Base-by-base conservation (phyloP, 30 jellyfish, hydroid and myxozoan species). In the Turritopsis dohrnii region DNA sequence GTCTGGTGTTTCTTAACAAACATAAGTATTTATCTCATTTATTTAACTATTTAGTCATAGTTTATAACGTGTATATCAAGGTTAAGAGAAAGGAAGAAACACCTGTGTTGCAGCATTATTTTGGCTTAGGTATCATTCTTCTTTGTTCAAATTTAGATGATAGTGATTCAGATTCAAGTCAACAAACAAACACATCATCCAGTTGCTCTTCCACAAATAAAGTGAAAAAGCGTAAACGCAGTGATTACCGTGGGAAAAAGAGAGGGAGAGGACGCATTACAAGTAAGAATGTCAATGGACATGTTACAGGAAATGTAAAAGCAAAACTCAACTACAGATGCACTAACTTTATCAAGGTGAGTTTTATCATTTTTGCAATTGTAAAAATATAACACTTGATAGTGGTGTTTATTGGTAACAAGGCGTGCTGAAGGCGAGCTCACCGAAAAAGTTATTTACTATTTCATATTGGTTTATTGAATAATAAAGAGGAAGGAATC, bases 281-380 rank as follows among this genome's bases (percentile, higher is more conserved):
- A 27, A 80, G 1, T 18, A 80, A 80, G 65, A 54, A 31, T 18
- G 52, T 31, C 20, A 52, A 80, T 53, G 54, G 26, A 24, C 81
- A 80, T 7, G 26, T 3, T 0, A 1, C 87, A 52, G 41, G 26
- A 20, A 65, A 31, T 19, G 13, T 16, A 16, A 88, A 88, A 76
- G 41, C 88, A 19, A 93, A 93, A 72, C 71, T 89, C 5, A 83
- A 89, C 24, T 93, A 76, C 79, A 93, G 84, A 77, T 93, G 98
- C 81, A 93, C 98, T 26, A 93, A 93, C 66, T 93, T 84, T 66
- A 89, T 93, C 76, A 93, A 93, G 96, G 97, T 90, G 65, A 53
- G 22, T 60, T 9, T 16, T 21, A 21, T 22, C n/a, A 25, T 84
- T 22, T 13, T 20, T 16, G 53, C 54, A 21, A 1, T 25, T 21